Evolutionary conservation across 2,113 vertebrate genomes (phyloP).

Genomic region (Charina bottae): DNA sequence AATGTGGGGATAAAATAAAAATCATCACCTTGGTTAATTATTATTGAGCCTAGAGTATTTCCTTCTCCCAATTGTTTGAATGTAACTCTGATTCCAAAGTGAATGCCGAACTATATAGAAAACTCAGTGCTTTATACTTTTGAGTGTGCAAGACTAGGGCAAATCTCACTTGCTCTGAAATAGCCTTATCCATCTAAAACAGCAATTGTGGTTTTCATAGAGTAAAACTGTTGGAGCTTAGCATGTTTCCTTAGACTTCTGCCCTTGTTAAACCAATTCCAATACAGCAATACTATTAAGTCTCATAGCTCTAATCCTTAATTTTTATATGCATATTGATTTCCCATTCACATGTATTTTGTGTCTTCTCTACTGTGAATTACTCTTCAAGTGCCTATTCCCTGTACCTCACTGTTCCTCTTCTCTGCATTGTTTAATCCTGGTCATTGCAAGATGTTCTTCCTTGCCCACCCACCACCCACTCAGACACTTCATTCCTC

Average conservation of each 20-base stretch:
- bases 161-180: slow-evolving; percentile 11
- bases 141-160: neutral
- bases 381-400: neutral
- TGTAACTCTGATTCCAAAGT: neutral
- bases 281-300: slow-evolving; percentile 7
- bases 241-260: slow-evolving; percentile 5
- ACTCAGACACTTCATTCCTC: neutral
- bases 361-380: slow-evolving; percentile 6
- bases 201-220: slow-evolving; percentile 16
- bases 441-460: neutral
- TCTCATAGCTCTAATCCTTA: slow-evolving; percentile 12
- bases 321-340: slow-evolving; percentile 15
- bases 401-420: neutral
- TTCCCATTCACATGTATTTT: slow-evolving; percentile 7
- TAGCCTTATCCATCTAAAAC: slow-evolving; percentile 24
- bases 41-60: neutral
- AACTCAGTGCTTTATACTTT: slow-evolving; percentile 15
- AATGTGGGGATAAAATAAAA: neutral
- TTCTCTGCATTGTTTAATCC: slow-evolving; percentile 10
- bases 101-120: neutral
- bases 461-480: no score
- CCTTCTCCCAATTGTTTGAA: no score
- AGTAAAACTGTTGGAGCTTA: neutral
- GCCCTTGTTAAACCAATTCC: slow-evolving; percentile 8
- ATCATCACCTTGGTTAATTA: neutral